phyloP scores from a whole-genome alignment of 2,797 vertebrate genomes.

The Enteromius anoplus region DNA sequence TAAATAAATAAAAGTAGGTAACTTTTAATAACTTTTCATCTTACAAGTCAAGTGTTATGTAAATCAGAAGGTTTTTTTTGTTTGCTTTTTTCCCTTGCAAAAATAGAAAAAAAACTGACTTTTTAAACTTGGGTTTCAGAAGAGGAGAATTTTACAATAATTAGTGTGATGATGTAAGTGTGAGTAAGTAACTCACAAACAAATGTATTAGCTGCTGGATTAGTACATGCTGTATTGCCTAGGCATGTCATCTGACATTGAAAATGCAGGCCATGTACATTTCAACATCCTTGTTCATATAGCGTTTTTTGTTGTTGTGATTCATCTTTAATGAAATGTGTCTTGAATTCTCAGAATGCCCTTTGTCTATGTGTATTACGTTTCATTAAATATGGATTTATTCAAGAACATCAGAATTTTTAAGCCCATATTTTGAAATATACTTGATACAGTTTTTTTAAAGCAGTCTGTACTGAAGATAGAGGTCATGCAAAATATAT shows the following conservation, averaged over 20 bases:
- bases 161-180: neutral
- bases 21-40: neutral
- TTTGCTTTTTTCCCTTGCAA: neutral
- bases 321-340: neutral
- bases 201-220: neutral
- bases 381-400: neutral
- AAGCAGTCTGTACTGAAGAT: neutral
- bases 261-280: neutral
- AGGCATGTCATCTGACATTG: neutral
- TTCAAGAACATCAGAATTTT: neutral
- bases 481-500: neutral
- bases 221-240: neutral
- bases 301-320: neutral
- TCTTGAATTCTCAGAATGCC: neutral
- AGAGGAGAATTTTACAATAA: neutral
- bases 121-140: neutral
- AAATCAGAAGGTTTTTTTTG: neutral
- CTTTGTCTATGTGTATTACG: neutral
- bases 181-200: neutral
- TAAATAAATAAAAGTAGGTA: neutral
- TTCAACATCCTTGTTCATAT: neutral
- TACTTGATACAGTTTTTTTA: neutral
- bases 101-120: neutral
- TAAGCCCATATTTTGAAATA: neutral
- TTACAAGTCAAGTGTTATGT: neutral